Base-by-base conservation (phyloP, 2,797 vertebrate genomes). In the Geotrypetes seraphini region DNA sequence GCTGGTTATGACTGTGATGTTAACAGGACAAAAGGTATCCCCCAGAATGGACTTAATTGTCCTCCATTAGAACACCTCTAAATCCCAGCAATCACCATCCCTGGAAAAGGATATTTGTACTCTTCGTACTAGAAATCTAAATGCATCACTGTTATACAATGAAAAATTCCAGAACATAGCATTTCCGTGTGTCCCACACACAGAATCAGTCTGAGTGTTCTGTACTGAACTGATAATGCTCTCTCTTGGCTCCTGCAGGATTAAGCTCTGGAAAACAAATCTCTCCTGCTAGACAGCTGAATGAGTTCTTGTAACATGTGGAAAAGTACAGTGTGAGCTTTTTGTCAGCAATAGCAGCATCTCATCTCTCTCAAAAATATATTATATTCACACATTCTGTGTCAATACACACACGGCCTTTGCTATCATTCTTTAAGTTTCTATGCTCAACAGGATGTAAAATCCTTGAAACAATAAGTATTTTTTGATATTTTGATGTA, bases 281-380 rank as follows among this genome's bases (percentile, higher is more conserved):
- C 63, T 76, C 68, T 69, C 69, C 66, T 71, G 73, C 69, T 73
- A 73, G 69, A 75, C n/a, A 75, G 46, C 69, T 68, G 66, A 79
- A 78, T 65, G 64, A 79, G 74, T 66, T 72, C 75, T 79, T 66
- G 53, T 23, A 73, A 65, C 58, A 61, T 75, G n/a, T n/a, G n/a
- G 63, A 59, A n/a, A 56, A 37, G 66, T 57, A 68, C 37, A n/a
- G n/a, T n/a, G n/a, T n/a, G n/a, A n/a, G n/a, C n/a, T n/a, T n/a
- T n/a, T n/a, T n/a, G n/a, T n/a, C n/a, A n/a, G n/a, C n/a, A n/a
- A n/a, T n/a, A n/a, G n/a, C n/a, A n/a, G n/a, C n/a, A n/a, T n/a
- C n/a, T n/a, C n/a, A n/a, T n/a, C n/a, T n/a, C n/a, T n/a, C n/a
- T n/a, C n/a, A n/a, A n/a, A n/a, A n/a, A n/a, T n/a, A n/a, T n/a